phyloP scores from a whole-genome alignment of 2,888 invertebrate genomes.

The Cryptus armator region DNA sequence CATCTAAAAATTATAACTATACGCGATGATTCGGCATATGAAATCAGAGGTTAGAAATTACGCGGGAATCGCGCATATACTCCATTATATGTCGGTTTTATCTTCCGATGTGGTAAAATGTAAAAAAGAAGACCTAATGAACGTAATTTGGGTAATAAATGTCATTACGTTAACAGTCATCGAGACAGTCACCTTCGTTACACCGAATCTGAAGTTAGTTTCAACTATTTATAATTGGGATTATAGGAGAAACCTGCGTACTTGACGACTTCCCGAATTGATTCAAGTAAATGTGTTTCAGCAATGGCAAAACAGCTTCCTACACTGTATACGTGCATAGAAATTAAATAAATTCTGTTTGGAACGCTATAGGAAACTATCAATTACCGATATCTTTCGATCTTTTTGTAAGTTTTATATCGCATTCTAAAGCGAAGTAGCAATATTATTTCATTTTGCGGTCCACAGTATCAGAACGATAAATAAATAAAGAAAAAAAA shows the following conservation, averaged over 20 bases:
- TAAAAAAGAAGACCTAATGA: not conserved
- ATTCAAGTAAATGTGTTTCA: too few relatives aligned
- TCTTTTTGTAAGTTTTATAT: too few relatives aligned
- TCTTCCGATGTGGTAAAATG: not conserved
- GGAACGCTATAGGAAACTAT: too few relatives aligned
- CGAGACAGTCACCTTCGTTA: not conserved
- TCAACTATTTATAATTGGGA: not conserved
- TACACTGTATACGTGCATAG: too few relatives aligned
- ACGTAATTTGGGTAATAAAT: not conserved
- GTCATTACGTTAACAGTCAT: not conserved
- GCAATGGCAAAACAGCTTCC: too few relatives aligned
- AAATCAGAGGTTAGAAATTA: not conserved
- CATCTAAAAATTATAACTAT: not conserved
- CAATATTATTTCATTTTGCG: too few relatives aligned
- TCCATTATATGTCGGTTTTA: constrained; percentile 3
- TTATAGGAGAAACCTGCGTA: not conserved
- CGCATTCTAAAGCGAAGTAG: too few relatives aligned
- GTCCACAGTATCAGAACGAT: too few relatives aligned
- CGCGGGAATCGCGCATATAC: not conserved
- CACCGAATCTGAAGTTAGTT: not conserved
- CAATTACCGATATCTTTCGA: too few relatives aligned
- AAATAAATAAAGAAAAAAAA: too few relatives aligned
- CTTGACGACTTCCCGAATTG: too few relatives aligned
- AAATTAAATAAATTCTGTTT: too few relatives aligned
- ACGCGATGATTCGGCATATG: not conserved